Conservation (phyloP, 1,140 invertebrate genomes). For the Aphidius gifuensis region DNA sequence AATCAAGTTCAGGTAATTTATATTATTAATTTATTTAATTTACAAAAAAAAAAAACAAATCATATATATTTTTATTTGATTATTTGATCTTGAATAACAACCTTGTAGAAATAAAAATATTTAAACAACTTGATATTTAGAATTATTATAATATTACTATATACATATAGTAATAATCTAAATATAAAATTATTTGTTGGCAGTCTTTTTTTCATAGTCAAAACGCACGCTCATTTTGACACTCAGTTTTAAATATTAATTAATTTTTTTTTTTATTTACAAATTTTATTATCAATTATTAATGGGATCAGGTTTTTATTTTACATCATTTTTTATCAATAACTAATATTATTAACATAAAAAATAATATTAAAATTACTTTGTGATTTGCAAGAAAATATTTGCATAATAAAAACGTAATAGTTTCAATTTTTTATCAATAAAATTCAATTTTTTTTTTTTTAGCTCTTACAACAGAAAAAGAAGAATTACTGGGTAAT, state of each 20-base stretch:
- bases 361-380: background rate
- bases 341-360: background rate
- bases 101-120: background rate
- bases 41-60: background rate
- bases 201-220: constrained; percentile 11
- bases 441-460: constrained; percentile 8
- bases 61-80: background rate
- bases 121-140: background rate
- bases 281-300: constrained; percentile 10
- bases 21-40: constrained; percentile 7
- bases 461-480: constrained; percentile 26
- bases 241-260: constrained; percentile 21
- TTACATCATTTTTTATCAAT: background rate
- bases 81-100: constrained; percentile 4
- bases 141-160: background rate
- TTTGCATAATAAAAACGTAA: constrained; percentile 4
- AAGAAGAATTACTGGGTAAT: constrained; percentile 38
- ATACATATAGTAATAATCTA: constrained; percentile 8
- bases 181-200: constrained; percentile 20
- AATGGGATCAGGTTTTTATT: constrained; percentile 29
- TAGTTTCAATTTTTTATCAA: constrained; percentile 2
- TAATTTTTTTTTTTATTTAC: background rate
- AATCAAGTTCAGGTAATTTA: constrained; percentile 41
- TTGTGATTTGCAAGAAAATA: background rate
- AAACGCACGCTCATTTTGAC: constrained; percentile 15